A percentile compares a stretch with the other conserved stretches of the same genome.
These are phyloP conservation scores for Atopsyche davidsoni DNA, from an alignment of 1,140 invertebrate genomes.

Conservation along the genomic window DNA sequence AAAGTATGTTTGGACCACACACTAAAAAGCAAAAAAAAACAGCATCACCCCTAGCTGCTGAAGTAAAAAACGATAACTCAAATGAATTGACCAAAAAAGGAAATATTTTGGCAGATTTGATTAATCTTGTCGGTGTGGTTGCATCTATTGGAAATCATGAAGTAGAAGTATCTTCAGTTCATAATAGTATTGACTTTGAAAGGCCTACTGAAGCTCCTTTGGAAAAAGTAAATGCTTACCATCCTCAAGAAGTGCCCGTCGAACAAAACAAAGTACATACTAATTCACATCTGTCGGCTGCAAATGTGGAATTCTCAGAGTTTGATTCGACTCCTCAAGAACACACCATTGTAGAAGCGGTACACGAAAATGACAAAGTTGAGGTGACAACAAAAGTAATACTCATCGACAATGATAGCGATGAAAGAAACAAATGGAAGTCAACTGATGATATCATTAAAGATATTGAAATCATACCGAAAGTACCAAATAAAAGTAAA, in stretches of 20 bases:
- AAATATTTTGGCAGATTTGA: slow-evolving; percentile 42
- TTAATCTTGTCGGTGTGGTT: slow-evolving; percentile 45
- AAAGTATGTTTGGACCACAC: slow-evolving; percentile 7
- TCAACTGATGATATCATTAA: slow-evolving; percentile 25
- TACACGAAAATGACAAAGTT: slow-evolving; percentile 26
- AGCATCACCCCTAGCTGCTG: slow-evolving; percentile 7
- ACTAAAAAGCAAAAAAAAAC: slow-evolving; percentile 28
- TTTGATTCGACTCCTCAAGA: slow-evolving; percentile 16
- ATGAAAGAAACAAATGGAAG: slow-evolving; percentile 26
- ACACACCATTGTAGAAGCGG: slow-evolving; percentile 30
- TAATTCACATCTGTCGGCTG: neutral
- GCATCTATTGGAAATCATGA: slow-evolving; percentile 42
- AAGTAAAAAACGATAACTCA: slow-evolving; percentile 20
- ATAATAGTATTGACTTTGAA: slow-evolving; percentile 22
- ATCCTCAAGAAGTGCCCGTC: slow-evolving; percentile 4
- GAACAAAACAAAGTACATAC: slow-evolving; percentile 4
- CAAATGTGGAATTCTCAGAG: slow-evolving; percentile 25
- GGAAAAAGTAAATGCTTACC: slow-evolving; percentile 6
- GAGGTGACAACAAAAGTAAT: slow-evolving; percentile 28
- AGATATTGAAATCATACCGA: slow-evolving; percentile 29
- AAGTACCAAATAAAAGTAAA: slow-evolving; percentile 24
- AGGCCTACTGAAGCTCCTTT: slow-evolving; percentile 6
- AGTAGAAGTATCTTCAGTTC: slow-evolving; percentile 26
- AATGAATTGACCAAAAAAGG: slow-evolving; percentile 34
- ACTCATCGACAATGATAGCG: slow-evolving; percentile 25